These are phyloP conservation scores for Polia nebulosa DNA, from an alignment of 2,888 invertebrate genomes.

Conservation along the genomic window DNA sequence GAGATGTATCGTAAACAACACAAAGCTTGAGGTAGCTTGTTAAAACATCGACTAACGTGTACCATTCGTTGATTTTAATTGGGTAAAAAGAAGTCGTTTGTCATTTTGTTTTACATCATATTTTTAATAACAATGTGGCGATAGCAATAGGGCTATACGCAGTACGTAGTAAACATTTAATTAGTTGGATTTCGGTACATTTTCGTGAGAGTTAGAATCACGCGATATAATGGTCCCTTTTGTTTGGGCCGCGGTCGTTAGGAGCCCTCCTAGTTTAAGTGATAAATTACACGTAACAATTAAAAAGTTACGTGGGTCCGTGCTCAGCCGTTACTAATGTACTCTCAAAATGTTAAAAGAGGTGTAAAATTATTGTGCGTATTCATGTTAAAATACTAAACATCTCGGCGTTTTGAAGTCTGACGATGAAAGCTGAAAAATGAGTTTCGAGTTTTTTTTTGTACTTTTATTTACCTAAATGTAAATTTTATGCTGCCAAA, in stretches of 20 bases:
- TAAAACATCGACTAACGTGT: constrained; percentile 53
- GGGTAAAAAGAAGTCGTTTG: constrained; percentile 66
- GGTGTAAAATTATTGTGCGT: constrained; percentile 50
- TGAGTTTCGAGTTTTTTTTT: not conserved
- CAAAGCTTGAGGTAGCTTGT: constrained; percentile 35
- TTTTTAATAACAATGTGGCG: constrained; percentile 59
- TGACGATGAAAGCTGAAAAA: constrained; percentile 42
- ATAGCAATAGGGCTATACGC: constrained; percentile 70
- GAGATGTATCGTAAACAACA: constrained; percentile 20
- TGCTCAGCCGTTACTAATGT: constrained; percentile 57
- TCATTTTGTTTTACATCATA: constrained; percentile 68
- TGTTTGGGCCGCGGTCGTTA: constrained; percentile 72
- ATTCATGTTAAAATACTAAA: constrained; percentile 47
- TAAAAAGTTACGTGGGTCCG: constrained; percentile 68
- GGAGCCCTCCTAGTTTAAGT: constrained; percentile 75
- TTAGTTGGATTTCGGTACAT: constrained; percentile 81
- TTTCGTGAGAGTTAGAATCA: constrained; percentile 79
- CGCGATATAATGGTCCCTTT: constrained; percentile 79
- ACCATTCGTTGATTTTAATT: constrained; percentile 64
- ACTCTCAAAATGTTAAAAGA: constrained; percentile 58
- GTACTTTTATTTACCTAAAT: constrained; percentile 13
- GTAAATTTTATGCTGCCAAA: constrained; percentile 21
- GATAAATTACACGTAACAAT: constrained; percentile 78
- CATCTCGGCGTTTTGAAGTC: constrained; percentile 12
- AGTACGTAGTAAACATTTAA: constrained; percentile 82